phyloP scores from a whole-genome alignment of 2,113 vertebrate species.

The Myocastor coypus region DNA sequence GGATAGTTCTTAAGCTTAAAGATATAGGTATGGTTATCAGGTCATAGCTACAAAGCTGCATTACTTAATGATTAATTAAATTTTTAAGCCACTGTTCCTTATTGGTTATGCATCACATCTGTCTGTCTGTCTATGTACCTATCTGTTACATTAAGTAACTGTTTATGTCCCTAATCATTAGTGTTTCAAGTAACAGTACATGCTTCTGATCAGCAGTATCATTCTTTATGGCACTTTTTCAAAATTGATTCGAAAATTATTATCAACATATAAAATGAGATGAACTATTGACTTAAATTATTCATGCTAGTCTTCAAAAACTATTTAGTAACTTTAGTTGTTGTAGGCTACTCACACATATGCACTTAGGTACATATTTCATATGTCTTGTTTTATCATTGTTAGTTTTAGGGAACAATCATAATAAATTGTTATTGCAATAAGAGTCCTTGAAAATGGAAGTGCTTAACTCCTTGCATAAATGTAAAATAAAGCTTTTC shows the following conservation, averaged over 20 bases:
- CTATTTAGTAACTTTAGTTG: background rate
- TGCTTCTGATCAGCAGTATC: background rate
- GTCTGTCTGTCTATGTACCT: too few relatives aligned
- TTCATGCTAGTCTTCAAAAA: background rate
- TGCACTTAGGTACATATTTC: background rate
- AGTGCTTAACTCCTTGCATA: background rate
- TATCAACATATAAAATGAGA: background rate
- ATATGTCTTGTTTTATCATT: background rate
- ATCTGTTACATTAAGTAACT: background rate
- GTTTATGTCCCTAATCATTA: background rate
- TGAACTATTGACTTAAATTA: background rate
- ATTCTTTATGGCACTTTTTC: background rate
- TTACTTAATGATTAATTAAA: background rate
- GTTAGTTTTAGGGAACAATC: background rate
- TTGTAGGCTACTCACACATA: background rate
- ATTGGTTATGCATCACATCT: background rate
- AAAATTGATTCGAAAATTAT: background rate
- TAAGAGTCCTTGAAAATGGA: background rate
- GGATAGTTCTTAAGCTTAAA: background rate
- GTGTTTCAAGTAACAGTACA: background rate
- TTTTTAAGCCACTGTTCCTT: background rate
- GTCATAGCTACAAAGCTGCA: background rate
- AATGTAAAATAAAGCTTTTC: conserved; percentile 17
- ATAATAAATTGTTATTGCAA: background rate
- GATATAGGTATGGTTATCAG: background rate